These are phyloP conservation scores for Drymodes brunneopygia DNA, from an alignment of 2,113 vertebrate species.

Conservation along the genomic window DNA sequence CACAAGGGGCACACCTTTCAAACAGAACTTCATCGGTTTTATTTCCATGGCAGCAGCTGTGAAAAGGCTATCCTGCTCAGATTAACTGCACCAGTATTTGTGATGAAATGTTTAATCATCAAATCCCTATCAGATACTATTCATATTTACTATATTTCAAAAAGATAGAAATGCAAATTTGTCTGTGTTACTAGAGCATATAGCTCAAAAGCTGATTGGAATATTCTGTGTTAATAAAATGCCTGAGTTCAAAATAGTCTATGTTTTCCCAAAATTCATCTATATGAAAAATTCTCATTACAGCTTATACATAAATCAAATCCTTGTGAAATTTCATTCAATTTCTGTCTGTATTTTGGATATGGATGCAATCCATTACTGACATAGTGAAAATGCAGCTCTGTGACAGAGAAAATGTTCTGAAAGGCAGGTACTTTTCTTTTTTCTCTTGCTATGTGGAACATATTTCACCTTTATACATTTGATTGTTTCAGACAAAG, in stretches of 20 bases:
- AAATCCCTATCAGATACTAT: not conserved
- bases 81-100: not conserved
- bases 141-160: conserved; percentile 4
- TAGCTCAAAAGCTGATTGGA: not conserved
- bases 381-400: not conserved
- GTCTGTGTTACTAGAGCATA: not conserved
- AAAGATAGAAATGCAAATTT: not conserved
- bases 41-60: conserved; percentile 38
- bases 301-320: conserved; percentile 31
- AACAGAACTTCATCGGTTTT: not conserved
- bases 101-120: conserved; percentile 27
- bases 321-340: conserved; percentile 13
- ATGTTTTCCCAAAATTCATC: not conserved
- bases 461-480: not conserved
- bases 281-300: conserved; percentile 14
- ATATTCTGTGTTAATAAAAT: conserved; percentile 6
- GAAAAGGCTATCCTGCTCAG: conserved; percentile 29
- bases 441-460: not conserved
- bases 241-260: not conserved
- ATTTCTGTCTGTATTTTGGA: not conserved
- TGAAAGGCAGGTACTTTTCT: not conserved
- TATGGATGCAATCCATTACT: not conserved
- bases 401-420: not conserved
- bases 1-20: conserved; percentile 12
- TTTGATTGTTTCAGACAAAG: not conserved